Evolutionary conservation across 2,888 invertebrate genomes (phyloP).

Genomic region (Nomada fucata): DNA sequence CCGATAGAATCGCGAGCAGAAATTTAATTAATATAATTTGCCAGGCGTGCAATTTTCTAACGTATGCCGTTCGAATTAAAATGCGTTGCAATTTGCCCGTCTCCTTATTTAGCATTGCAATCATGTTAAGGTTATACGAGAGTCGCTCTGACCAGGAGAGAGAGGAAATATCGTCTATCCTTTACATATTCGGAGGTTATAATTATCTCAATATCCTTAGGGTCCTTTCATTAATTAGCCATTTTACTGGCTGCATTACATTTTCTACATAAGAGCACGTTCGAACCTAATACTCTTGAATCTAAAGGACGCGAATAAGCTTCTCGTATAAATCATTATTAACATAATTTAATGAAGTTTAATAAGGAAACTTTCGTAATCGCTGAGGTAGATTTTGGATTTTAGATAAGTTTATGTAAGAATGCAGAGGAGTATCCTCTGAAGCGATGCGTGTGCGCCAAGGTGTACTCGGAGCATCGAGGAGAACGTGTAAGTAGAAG

Average conservation of each 20-base stretch:
- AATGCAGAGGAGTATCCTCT: not conserved
- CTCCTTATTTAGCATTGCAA: constrained; percentile 46
- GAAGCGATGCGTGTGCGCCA: not conserved
- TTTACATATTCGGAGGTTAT: constrained; percentile 28
- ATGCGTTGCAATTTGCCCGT: constrained; percentile 42
- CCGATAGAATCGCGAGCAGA: constrained; percentile 72
- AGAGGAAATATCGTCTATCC: constrained; percentile 33
- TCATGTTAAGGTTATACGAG: constrained; percentile 29
- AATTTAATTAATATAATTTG: constrained; percentile 78
- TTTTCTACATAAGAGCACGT: not conserved
- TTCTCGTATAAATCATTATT: not conserved
- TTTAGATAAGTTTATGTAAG: not conserved
- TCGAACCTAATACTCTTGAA: too few relatives aligned
- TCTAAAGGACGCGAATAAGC: not conserved
- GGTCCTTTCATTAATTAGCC: not conserved
- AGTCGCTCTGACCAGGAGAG: constrained; percentile 25
- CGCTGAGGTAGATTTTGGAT: too few relatives aligned
- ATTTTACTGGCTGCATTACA: not conserved
- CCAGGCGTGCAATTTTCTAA: constrained; percentile 67
- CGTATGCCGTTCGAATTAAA: constrained; percentile 67
- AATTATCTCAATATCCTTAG: not conserved
- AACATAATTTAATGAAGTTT: not conserved
- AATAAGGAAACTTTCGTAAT: not conserved
- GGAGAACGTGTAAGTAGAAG: constrained; percentile 4
- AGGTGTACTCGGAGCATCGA: not conserved